Base-by-base conservation (phyloP, 2,113 vertebrate species). In the Thalassarche chlororhynchos region DNA sequence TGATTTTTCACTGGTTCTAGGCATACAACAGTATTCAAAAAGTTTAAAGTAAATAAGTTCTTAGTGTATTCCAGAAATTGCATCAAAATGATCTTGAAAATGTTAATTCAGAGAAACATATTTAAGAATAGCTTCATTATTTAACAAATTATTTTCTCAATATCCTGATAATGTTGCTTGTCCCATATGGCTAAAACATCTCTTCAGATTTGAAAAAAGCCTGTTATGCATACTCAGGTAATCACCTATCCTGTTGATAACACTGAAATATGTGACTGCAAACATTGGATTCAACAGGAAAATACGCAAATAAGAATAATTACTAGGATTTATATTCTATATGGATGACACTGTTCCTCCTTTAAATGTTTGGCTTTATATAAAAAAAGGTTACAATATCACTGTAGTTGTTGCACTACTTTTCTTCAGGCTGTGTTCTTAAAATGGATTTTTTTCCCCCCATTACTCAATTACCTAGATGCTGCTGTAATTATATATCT, bases 381-480 rank as follows among this genome's bases (percentile, higher is more conserved):
- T 20, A 46, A 32, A 44, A 42, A 54, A 64, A 36, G 4, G 17
- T 62, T n/a, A 62, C 9, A 40, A 2, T 31, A 84, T n/a, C 47
- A 70, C n/a, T 55, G 47, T 18, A 51, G 44, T 15, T 21, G 36
- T 31, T 42, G 5, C 58, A 52, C 23, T 28, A 44, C n/a, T 62
- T 61, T 24, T 82, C 26, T 54, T 19, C n/a, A n/a, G 20, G 14
- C 14, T 61, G 12, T n/a, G 26, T 47, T n/a, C 24, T 54, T 55
- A 77, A 61, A 49, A 40, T 0, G 0, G 4, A 14, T 34, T 20
- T 31, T 24, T 17, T 38, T 38, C 2, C n/a, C 49, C n/a, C 8
- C 38, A 24, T 29, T 38, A 44, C 32, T 66, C 19, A 17, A 7
- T 54, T 62, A 68, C 38, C 34, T 38, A 46, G 19, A 38, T 38